These are phyloP conservation scores for Hartigia nigra DNA, from an alignment of 2,888 invertebrate genomes.

Conservation along the genomic window DNA sequence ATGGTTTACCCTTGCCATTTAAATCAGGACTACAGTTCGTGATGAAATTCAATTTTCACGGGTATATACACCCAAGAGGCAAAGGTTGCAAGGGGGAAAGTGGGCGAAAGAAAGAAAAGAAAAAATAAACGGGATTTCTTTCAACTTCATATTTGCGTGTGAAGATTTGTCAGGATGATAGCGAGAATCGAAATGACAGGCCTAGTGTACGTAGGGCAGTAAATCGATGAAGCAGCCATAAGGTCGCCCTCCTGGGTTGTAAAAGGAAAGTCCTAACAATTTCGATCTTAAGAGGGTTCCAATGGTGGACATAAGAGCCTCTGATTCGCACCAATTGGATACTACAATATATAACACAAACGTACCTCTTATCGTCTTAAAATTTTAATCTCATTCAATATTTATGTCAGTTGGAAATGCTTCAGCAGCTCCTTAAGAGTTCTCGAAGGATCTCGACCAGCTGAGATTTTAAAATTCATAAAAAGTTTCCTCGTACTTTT, in stretches of 20 bases:
- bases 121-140: not conserved
- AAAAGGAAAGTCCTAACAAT: conserved; percentile 23
- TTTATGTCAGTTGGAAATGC: not conserved
- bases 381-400: not conserved
- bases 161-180: conserved; percentile 6
- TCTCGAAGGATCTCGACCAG: not conserved
- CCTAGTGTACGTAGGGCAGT: not conserved
- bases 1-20: not conserved
- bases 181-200: not conserved
- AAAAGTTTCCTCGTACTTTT: not conserved
- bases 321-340: not conserved
- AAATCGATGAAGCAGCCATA: not conserved
- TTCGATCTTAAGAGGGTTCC: conserved; percentile 40
- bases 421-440: not conserved
- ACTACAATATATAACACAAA: not conserved
- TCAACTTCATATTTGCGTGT: not conserved
- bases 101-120: not conserved
- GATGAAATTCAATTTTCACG: conserved; percentile 5
- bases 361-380: not conserved
- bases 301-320: not conserved
- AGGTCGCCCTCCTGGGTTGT: not conserved
- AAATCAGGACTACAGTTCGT: not conserved
- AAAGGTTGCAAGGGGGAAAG: not conserved
- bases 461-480: not conserved
- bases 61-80: not conserved